Conservation (phyloP, 2,797 vertebrate genomes). For the Eremophila alpestris region DNA sequence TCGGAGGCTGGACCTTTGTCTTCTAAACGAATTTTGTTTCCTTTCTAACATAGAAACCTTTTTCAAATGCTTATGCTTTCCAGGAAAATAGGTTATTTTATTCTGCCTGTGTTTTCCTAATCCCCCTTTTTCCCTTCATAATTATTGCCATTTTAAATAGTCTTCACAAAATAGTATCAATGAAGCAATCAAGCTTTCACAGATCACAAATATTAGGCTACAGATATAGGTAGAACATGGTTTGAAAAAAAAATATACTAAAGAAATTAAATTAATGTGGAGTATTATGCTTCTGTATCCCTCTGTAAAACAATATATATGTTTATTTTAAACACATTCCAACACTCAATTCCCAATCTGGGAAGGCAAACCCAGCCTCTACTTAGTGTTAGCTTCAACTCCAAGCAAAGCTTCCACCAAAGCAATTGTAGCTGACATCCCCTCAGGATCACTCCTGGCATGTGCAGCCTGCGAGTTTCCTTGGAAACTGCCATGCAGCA, state of each 20-base stretch:
- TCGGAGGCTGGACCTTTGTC: neutral
- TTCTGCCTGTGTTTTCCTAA: neutral
- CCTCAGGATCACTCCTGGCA: constrained; percentile 51
- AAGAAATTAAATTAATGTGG: neutral
- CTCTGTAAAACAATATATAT: neutral
- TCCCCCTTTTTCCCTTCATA: neutral
- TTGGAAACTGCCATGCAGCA: constrained; percentile 67
- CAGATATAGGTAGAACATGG: neutral
- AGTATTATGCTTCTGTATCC: neutral
- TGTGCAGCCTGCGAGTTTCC: constrained; percentile 60
- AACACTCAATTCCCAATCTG: neutral
- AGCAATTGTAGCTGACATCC: constrained; percentile 22
- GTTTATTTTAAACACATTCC: neutral
- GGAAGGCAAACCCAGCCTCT: neutral
- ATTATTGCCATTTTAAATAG: neutral
- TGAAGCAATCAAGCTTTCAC: neutral
- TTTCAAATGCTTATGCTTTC: neutral
- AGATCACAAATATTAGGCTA: neutral
- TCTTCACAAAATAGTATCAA: neutral
- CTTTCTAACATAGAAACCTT: neutral
- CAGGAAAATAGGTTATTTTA: neutral
- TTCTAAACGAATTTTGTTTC: neutral
- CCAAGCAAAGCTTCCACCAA: constrained; percentile 26
- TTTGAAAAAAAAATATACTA: neutral
- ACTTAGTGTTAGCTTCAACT: neutral